Conservation (phyloP, 2,888 invertebrate genomes). For the Apantesis nais region DNA sequence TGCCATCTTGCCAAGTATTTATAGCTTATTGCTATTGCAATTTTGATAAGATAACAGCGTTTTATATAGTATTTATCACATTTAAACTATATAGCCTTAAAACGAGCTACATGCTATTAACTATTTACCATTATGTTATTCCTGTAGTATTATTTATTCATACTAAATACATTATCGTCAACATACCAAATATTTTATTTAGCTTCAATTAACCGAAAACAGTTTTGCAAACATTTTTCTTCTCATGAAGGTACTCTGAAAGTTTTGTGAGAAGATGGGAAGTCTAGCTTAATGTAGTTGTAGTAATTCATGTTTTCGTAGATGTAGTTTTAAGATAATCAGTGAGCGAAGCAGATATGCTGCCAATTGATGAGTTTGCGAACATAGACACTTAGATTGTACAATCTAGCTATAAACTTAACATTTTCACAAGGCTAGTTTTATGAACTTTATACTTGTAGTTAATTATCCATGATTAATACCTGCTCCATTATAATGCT, state of each 20-base stretch:
- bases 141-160: constrained; percentile 74
- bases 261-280: constrained; percentile 83
- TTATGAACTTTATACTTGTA: constrained; percentile 67
- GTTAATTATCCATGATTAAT: constrained; percentile 62
- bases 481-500: constrained; percentile 65
- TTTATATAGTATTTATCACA: constrained; percentile 36
- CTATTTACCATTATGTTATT: constrained; percentile 66
- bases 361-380: constrained; percentile 62
- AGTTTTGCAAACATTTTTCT: constrained; percentile 86
- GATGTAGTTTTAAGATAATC: constrained; percentile 76
- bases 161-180: constrained; percentile 58
- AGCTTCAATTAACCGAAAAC: constrained; percentile 75
- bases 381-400: constrained; percentile 64
- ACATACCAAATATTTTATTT: constrained; percentile 66
- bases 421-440: constrained; percentile 66
- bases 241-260: constrained; percentile 83
- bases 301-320: constrained; percentile 76
- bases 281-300: constrained; percentile 80
- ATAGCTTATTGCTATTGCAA: constrained; percentile 70
- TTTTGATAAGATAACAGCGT: constrained; percentile 29
- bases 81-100: constrained; percentile 53
- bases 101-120: constrained; percentile 66
- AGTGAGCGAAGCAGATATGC: constrained; percentile 67
- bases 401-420: constrained; percentile 64
- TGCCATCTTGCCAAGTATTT: constrained; percentile 54